These are phyloP conservation scores for Ammodytes dubius DNA, from an alignment of 2,113 vertebrate genomes.

Conservation along the genomic window DNA sequence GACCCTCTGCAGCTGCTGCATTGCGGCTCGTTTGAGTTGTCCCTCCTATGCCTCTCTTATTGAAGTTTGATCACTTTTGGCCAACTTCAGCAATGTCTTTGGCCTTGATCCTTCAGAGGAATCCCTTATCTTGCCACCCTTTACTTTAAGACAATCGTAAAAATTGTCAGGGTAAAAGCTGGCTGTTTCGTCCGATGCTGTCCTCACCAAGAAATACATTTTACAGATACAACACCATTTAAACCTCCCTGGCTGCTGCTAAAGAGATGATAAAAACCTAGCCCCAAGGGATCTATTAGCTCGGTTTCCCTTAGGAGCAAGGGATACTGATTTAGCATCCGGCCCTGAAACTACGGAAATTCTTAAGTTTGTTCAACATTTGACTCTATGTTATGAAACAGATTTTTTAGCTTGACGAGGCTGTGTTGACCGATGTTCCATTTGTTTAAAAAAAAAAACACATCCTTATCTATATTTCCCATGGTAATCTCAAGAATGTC, in stretches of 20 bases:
- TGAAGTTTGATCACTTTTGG: constrained; percentile 36
- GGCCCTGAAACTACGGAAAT: constrained; percentile 61
- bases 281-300: constrained; percentile 43
- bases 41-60: constrained; percentile 30
- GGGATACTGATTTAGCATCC: constrained; percentile 60
- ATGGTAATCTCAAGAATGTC: background rate
- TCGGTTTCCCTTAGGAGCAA: constrained; percentile 54
- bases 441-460: constrained; percentile 7
- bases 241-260: constrained; percentile 30
- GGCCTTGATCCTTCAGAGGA: constrained; percentile 23
- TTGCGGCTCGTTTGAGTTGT: constrained; percentile 19
- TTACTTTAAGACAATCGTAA: constrained; percentile 4
- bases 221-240: constrained; percentile 28
- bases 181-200: background rate
- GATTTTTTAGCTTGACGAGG: constrained; percentile 36
- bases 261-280: constrained; percentile 32
- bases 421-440: constrained; percentile 9
- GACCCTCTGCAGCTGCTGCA: constrained; percentile 30
- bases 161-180: background rate
- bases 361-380: constrained; percentile 68
- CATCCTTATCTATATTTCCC: too few species aligned
- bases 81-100: constrained; percentile 21
- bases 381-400: constrained; percentile 50
- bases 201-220: constrained; percentile 5
- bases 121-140: constrained; percentile 9